These are phyloP conservation scores for Prunella fulvescens DNA, from an alignment of 2,113 vertebrate genomes.

Conservation along the genomic window DNA sequence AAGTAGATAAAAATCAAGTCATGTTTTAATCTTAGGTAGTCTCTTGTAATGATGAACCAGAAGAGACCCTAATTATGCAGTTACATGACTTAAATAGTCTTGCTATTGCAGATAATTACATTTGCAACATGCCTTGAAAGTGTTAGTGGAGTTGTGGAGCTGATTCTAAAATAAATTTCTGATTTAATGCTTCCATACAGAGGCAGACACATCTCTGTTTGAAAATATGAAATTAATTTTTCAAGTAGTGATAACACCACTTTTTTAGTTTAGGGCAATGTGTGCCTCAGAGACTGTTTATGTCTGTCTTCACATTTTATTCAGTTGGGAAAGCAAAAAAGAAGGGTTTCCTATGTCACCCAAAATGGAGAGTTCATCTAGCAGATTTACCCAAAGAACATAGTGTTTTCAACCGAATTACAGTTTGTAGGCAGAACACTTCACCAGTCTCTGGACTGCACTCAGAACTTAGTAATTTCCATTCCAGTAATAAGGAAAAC, in stretches of 20 bases:
- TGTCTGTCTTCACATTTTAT: neutral
- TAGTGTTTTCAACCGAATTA: neutral
- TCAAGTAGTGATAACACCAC: neutral
- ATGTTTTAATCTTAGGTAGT: slow-evolving; percentile 17
- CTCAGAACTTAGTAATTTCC: neutral
- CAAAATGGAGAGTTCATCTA: neutral
- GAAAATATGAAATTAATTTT: neutral
- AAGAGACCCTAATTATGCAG: slow-evolving; percentile 24
- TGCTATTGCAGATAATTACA: slow-evolving; percentile 9
- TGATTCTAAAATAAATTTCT: neutral
- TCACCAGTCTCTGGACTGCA: neutral
- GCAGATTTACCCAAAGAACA: neutral
- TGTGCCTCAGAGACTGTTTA: neutral
- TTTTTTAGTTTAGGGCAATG: neutral
- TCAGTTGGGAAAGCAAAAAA: neutral
- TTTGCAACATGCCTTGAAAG: neutral
- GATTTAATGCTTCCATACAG: neutral
- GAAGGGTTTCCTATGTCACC: neutral
- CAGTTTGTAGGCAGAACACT: neutral
- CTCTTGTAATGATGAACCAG: neutral
- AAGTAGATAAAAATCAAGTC: neutral
- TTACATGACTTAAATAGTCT: slow-evolving; percentile 8
- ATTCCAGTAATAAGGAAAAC: neutral
- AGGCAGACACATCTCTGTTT: neutral
- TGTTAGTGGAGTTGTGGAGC: neutral